Base-by-base conservation (phyloP, 2,797 vertebrate species). In the Discoglossus pictus region DNA sequence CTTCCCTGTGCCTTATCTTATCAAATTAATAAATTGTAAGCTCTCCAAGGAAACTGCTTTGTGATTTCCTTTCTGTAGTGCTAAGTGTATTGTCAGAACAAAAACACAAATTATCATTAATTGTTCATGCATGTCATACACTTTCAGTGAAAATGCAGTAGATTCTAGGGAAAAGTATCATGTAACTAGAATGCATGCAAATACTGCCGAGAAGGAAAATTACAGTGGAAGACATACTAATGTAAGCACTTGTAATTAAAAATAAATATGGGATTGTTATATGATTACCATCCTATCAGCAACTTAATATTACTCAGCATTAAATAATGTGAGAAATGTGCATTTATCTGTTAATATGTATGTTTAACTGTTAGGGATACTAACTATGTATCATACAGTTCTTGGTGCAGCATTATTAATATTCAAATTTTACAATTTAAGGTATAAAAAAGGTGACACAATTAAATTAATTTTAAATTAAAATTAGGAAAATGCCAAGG, bases 11-110 rank as follows among this genome's bases (percentile, higher is more conserved):
- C 51, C 61, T 70, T 70, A 70, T 70, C 68, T 70, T 63, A 70
- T 70, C 68, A 63, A 63, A 70, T 70, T 70, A 70, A 50, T 70
- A 70, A 70, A 70, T 70, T 63, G 51, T 63, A 56, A 70, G 60
- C 68, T 70, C 68, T 70, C 68, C 68, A 70, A 70, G 68, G 68
- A 70, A 63, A 70, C 68, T 70, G 68, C 59, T 70, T 50, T 63
- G 68, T 63, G 52, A 58, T 70, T 63, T 70, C 68, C 68, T 63
- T 63, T 70, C 36, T 48, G 9, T 35, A 51, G 38, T 15, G 24
- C 43, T 56, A 56, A 58, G 52, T 58, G 46, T 25, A 70, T 70
- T 63, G 43, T 63, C 36, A 34, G 35, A 62, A 56, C 43, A 24
- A 62, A 58, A 63, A 39, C 48, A 61, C 34, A 66, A 67, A 27